phyloP scores from a whole-genome alignment of 2,797 vertebrate species.

The Anas acuta region DNA sequence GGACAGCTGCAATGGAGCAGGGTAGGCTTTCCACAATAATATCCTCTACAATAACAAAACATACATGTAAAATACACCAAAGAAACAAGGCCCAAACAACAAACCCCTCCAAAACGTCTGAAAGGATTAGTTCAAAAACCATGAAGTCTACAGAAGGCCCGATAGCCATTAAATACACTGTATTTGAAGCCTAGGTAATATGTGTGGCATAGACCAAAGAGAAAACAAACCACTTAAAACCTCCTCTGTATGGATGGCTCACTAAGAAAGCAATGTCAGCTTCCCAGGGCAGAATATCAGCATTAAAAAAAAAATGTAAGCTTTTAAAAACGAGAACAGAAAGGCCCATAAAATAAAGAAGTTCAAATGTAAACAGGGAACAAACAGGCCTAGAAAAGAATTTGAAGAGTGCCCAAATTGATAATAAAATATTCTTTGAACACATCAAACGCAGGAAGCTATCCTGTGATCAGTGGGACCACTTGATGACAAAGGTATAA shows the following conservation, averaged over 20 bases:
- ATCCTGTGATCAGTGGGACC: neutral
- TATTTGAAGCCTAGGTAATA: neutral
- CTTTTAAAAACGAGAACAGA: neutral
- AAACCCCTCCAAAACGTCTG: neutral
- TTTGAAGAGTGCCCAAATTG: neutral
- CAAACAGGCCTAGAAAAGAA: neutral
- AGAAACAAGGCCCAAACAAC: neutral
- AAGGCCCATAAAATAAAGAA: conserved; percentile 2
- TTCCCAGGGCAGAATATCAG: neutral
- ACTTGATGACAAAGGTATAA: conserved; percentile 20
- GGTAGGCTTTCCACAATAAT: neutral
- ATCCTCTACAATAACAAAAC: neutral
- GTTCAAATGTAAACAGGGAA: conserved; percentile 24
- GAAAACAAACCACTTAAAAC: neutral
- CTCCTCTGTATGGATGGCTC: neutral
- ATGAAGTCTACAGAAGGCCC: neutral
- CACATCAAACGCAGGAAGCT: conserved; percentile 22
- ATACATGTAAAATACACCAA: neutral
- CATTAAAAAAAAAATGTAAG: neutral
- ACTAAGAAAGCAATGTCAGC: neutral
- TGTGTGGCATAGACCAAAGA: neutral
- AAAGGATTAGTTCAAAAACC: neutral
- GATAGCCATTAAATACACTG: neutral
- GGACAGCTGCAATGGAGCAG: neutral
- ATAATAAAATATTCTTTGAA: conserved; percentile 21